Percentiles rank a stretch among this genome's conserved stretches.
Evolutionary conservation across 2,888 invertebrate genomes (phyloP).

Genomic region (Teleogryllus oceanicus): DNA sequence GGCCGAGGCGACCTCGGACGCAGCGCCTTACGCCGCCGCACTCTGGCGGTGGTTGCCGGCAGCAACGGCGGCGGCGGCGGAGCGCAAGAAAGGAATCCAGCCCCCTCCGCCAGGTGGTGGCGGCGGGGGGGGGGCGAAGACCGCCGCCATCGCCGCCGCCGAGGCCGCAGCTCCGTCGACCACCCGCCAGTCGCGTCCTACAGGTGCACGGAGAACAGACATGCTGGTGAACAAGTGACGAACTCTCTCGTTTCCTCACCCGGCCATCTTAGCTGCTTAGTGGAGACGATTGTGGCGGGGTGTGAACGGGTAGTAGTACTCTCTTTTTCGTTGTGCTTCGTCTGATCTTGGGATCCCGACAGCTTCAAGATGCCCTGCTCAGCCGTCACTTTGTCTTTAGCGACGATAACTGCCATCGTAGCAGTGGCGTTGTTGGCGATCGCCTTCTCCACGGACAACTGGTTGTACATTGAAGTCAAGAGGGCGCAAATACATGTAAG

Average conservation of each 20-base stretch:
- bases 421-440: conserved; percentile 89
- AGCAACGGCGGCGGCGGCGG: neutral
- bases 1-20: too few relatives aligned
- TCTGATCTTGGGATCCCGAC: neutral
- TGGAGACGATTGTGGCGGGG: neutral
- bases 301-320: neutral
- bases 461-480: conserved; percentile 91
- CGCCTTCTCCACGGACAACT: conserved; percentile 95
- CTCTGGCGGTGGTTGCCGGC: neutral
- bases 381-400: conserved; percentile 90
- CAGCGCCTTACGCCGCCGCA: neutral
- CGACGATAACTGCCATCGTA: conserved; percentile 92
- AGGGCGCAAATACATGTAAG: conserved; percentile 80
- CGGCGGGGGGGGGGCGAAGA: neutral
- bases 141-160: neutral
- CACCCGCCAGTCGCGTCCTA: conserved; percentile 6
- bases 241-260: neutral
- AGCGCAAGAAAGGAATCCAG: neutral
- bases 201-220: neutral
- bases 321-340: neutral
- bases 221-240: conserved; percentile 18
- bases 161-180: neutral
- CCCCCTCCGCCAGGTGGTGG: neutral
- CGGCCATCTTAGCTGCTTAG: neutral
- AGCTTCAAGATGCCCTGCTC: conserved; percentile 75